Base-by-base conservation (phyloP, 2,888 invertebrate species). In the Koerneria pararmatus region DNA sequence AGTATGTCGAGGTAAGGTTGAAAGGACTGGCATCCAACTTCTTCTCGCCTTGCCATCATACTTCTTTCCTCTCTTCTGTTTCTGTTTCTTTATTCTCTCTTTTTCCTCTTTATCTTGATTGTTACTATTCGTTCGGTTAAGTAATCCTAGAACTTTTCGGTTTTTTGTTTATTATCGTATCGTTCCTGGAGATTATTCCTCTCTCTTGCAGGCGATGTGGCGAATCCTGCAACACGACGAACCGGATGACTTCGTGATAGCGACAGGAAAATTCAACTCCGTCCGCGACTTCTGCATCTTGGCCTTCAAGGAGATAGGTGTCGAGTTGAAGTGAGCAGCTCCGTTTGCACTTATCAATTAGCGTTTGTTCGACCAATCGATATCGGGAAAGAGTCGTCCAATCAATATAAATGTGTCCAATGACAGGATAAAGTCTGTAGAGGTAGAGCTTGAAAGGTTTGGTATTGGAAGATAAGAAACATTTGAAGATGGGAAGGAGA, bases 211-310 rank as follows among this genome's bases (percentile, higher is more conserved):
- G 90, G 98, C 95, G 0, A 99, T 99, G 98, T 99, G 97, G 95
- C 86, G 94, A 84, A 99, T 99, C 93, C 87, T 99, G 22, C 98
- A 99, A 84, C 90, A 91, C 82, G 89, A 92, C 0, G 85, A 86
- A 41, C 91, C 98, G 0, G 91, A 95, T 62, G 98, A 99, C 86
- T 97, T 90, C 87, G 97, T 99, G 4, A 93, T 99, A 77, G 94
- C 98, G 4, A 95, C 95, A 0, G 95, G 95, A 0, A 91, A 93
- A 84, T 89, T 90, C 19, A 94, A 94, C 85, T 95, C 92, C 84
- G 97, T 98, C 0, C 87, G 92, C 15, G 93, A 97, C 85, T 99
- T 99, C 86, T 93, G 98, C 0, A 93, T 93, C 85, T 88, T 88
- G 41, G 89, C 95, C 0, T 99, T 99, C 85, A 87, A 88, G 67